Evolutionary conservation across 2,888 invertebrate genomes (phyloP), one percentile per base, ranked within the genome.

Genomic region (Drosophila merina): DNA sequence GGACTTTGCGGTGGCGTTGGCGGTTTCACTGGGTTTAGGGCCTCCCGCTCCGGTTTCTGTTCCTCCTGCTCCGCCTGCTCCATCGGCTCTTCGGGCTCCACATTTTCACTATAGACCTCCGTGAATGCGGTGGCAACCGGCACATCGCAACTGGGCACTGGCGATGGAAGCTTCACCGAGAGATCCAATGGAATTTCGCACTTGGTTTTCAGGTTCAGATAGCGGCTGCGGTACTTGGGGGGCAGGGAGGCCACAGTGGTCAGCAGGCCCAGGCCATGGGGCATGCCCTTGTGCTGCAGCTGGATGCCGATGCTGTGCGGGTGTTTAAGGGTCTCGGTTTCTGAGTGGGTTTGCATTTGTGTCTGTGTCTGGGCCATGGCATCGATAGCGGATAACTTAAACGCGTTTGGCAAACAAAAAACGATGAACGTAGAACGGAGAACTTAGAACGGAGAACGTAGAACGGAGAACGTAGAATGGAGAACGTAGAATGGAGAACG

Each of bases 1-100:
- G 96, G 96, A 30, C 96, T 95, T 1, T 96, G 95, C 5, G 96
- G 96, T 9, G 96, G 96, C 0, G 96, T 96, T 85, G 96, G 95
- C 14, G 57, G 0, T 40, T 62, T 62, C 31, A 20, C 33, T 9
- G 9, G 31, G 7, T 44, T 20, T 8, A 4, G 10, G 25, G 5
- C 20, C 10, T 42, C 30, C 28, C 30, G 30, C 4, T 40, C 26
- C 26, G 4, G 25, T 25, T 26, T 8, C 26, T 26, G 14, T 28
- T 48, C 10, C 40, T 10, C n/a, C 10, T 10, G 5, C 26, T 50
- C 36, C 8, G 9, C 5, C 7, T 20, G 20, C 20, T 38, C 10
- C 6, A 5, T 12, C 7, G 3, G 30, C 42, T n/a, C 4, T 28
- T 10, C 28, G 10, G 5, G 4, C 40, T 6, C 12, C 14, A 20